A percentile compares a stretch with the other conserved stretches of the same genome.
Conservation (phyloP, 1,140 invertebrate species). For the Lutraria rhynchaena region DNA sequence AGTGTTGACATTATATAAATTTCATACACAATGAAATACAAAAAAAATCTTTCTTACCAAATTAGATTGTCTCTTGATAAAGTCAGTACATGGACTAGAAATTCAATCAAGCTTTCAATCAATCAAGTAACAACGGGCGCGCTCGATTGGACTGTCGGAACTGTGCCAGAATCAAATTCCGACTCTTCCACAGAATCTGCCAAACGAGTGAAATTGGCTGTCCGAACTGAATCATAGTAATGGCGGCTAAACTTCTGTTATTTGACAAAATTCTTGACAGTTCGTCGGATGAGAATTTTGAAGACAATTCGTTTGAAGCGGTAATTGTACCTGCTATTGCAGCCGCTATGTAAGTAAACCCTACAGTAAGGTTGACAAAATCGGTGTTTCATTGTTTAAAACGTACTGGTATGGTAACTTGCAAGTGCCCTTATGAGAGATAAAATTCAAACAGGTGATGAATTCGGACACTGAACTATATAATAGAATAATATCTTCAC, state of each 20-base stretch:
- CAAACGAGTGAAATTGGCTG: conserved; percentile 50
- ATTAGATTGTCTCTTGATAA: too few relatives aligned
- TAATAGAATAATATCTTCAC: conserved; percentile 15
- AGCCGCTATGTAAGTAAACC: conserved; percentile 32
- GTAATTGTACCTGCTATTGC: conserved; percentile 23
- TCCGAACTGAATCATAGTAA: conserved; percentile 34
- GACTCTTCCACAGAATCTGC: conserved; percentile 51
- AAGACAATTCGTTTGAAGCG: conserved; percentile 6
- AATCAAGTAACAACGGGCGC: conserved; percentile 22
- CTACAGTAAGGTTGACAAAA: conserved; percentile 7
- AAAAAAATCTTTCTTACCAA: too few relatives aligned
- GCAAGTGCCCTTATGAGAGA: conserved; percentile 14
- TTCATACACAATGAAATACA: too few relatives aligned
- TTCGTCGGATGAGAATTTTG: conserved; percentile 27
- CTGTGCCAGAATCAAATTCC: conserved; percentile 53
- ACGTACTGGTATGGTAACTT: conserved; percentile 12
- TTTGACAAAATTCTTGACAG: conserved; percentile 8
- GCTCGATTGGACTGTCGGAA: conserved; percentile 54
- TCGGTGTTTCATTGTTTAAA: conserved; percentile 18
- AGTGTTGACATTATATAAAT: too few relatives aligned
- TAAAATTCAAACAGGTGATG: too few relatives aligned
- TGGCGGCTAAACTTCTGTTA: conserved; percentile 9
- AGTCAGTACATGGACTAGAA: too few relatives aligned
- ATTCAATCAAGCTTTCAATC: too few relatives aligned
- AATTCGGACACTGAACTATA: conserved; percentile 16